Evolutionary conservation across 1,140 invertebrate species (phyloP).

Genomic region (Heliconius hewitsoni): DNA sequence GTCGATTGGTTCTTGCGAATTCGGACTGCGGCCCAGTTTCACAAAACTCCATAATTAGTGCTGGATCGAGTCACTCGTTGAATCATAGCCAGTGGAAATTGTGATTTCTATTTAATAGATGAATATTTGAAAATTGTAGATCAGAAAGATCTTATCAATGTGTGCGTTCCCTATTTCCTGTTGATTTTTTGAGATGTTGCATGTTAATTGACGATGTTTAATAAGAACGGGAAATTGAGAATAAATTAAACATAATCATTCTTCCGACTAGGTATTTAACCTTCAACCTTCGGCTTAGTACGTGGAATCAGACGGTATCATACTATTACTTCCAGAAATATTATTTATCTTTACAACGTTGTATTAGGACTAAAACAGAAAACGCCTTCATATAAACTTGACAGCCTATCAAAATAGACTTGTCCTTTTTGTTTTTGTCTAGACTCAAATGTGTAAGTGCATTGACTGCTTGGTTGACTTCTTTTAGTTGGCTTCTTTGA

Average conservation of each 20-base stretch:
- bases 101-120: neutral
- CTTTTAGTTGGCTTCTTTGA: slow-evolving; percentile 1
- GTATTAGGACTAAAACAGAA: neutral
- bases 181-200: too few relatives aligned
- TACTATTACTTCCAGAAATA: too few relatives aligned
- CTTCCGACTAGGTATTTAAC: too few relatives aligned
- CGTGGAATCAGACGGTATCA: too few relatives aligned
- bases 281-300: too few relatives aligned
- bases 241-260: too few relatives aligned
- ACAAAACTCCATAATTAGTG: slow-evolving; percentile 42
- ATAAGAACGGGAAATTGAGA: too few relatives aligned
- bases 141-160: too few relatives aligned
- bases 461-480: neutral
- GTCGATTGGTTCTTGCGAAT: slow-evolving; percentile 52
- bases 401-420: slow-evolving; percentile 8
- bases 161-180: too few relatives aligned
- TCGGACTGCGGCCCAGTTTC: slow-evolving; percentile 41
- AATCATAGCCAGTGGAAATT: slow-evolving; percentile 3
- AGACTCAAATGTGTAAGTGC: neutral
- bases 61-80: slow-evolving; percentile 44
- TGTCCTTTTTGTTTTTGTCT: neutral
- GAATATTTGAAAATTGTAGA: neutral
- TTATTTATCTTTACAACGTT: too few relatives aligned
- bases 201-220: too few relatives aligned
- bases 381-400: neutral